Evolutionary conservation across 2,113 vertebrate species (phyloP), one percentile per base, ranked within the genome.

Genomic region (Microcebus jonahi): DNA sequence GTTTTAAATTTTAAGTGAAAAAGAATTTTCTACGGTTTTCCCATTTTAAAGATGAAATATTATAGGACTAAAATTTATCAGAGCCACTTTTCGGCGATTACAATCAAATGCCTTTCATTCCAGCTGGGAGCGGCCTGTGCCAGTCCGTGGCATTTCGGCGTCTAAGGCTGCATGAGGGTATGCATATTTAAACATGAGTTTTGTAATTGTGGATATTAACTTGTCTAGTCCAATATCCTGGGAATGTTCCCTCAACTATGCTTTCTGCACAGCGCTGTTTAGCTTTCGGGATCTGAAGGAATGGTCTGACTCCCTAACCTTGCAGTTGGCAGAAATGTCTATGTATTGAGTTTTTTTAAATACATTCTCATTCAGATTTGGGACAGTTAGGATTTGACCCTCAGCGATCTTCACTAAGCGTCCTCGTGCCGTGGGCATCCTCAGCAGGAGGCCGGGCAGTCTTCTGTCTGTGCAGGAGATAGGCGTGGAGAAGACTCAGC

Each of bases 161-260:
- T 42, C 5, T 10, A 18, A 34, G 53, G 50, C 86, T 76, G 15
- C 59, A 5, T 0, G 1, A 95, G 31, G 36, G 18, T 36, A 8
- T 48, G 31, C 12, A 21, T 8, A 57, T 29, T 67, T 34, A 88
- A 91, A 61, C 36, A 34, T 17, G 34, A 55, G 27, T 75, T 82
- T 86, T 79, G 27, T 75, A 75, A 91, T 23, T 81, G 21, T 7
- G 53, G 31, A 67, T 80, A 82, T 86, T 89, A 79, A 86, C 86
- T 57, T 91, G 89, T 95, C 92, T 65, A 27, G n/a, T 55, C 67
- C 82, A 90, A 59, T 67, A 76, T 96, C 86, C 97, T 39, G 27
- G 76, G 65, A n/a, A 76, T 6, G 20, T 36, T 71, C 14, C 76
- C n/a, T 70, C 63, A 81, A 55, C 45, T 12, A 6, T 14, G 20